These are phyloP conservation scores for Cepaea nemoralis DNA, from an alignment of 1,140 invertebrate species.

Conservation along the genomic window DNA sequence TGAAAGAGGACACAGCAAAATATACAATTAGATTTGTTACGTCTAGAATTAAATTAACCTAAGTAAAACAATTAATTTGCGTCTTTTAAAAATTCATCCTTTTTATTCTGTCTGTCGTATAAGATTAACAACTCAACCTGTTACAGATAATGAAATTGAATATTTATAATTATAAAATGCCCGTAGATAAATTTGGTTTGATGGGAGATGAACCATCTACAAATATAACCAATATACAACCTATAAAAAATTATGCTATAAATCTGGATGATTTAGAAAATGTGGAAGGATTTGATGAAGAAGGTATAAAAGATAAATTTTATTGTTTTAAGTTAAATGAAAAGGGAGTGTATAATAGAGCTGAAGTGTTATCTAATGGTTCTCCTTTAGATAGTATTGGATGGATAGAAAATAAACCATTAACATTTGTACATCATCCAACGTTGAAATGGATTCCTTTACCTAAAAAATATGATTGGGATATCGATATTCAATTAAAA, in stretches of 20 bases:
- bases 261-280: constrained; percentile 8
- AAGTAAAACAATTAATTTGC: too few species aligned
- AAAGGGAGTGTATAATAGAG: neutral
- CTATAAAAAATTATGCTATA: neutral
- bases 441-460: neutral
- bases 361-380: neutral
- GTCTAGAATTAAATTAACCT: too few species aligned
- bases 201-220: constrained; percentile 9
- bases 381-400: neutral
- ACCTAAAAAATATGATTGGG: neutral
- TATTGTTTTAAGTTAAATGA: neutral
- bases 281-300: neutral
- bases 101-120: too few species aligned
- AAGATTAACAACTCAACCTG: too few species aligned
- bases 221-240: neutral
- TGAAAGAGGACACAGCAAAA: too few species aligned
- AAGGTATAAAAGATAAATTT: neutral
- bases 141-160: too few species aligned
- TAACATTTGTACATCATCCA: neutral
- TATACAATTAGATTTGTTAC: too few species aligned
- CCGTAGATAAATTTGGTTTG: neutral
- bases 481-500: constrained; percentile 6
- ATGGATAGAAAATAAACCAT: neutral
- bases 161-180: too few species aligned
- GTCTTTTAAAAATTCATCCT: too few species aligned